Evolutionary conservation across 1,140 invertebrate genomes (phyloP).

Genomic region (Drosophila repletoides): DNA sequence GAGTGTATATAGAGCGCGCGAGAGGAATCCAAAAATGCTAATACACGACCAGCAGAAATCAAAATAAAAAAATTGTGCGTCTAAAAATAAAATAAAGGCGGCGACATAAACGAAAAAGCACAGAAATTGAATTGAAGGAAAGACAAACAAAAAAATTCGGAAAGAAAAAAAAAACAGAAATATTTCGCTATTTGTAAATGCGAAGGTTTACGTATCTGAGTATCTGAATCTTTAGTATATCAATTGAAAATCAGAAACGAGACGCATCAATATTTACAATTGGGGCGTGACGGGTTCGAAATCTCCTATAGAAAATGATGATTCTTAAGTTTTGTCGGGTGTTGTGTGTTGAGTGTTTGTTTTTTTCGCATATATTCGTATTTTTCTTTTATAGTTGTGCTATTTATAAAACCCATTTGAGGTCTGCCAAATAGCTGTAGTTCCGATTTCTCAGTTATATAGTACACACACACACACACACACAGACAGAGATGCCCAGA

Average conservation of each 20-base stretch:
- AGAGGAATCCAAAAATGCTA: conserved; percentile 68
- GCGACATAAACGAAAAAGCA: conserved; percentile 40
- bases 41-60: conserved; percentile 61
- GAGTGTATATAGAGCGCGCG: too few species aligned
- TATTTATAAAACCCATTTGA: conserved; percentile 71
- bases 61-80: conserved; percentile 66
- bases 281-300: conserved; percentile 18
- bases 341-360: conserved; percentile 27
- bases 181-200: conserved; percentile 69
- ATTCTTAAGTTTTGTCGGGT: conserved; percentile 17
- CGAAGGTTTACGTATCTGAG: conserved; percentile 54
- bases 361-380: conserved; percentile 44
- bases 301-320: conserved; percentile 17
- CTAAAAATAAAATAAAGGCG: conserved; percentile 71
- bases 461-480: conserved; percentile 5
- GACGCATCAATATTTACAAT: conserved; percentile 46
- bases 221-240: neutral
- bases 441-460: conserved; percentile 34
- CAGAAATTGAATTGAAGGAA: conserved; percentile 28
- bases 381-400: conserved; percentile 31
- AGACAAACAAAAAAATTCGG: conserved; percentile 22
- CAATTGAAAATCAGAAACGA: conserved; percentile 17
- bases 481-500: neutral
- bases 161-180: conserved; percentile 9
- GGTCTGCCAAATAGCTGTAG: conserved; percentile 23